Evolutionary conservation across 2,888 invertebrate species (phyloP).

Genomic region (Zaprionus obscuricornis): DNA sequence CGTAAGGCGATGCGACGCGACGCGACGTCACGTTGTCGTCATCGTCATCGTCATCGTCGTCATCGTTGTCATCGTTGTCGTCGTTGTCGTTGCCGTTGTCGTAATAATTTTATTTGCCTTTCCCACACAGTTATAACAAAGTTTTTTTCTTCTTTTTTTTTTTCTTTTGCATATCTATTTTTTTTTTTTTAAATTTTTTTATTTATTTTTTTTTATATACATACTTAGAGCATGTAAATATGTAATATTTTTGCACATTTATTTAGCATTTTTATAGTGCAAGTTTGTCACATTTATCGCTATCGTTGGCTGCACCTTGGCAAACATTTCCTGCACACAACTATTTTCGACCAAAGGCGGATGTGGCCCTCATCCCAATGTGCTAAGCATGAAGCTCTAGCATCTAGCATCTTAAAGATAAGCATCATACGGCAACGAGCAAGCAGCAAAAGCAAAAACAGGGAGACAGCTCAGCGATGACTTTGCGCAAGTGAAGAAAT

Average conservation of each 20-base stretch:
- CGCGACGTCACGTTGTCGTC: slow-evolving; percentile 3
- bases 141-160: no score
- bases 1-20: no score
- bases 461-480: slow-evolving; percentile 42
- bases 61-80: no score
- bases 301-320: slow-evolving; percentile 44
- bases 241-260: slow-evolving; percentile 49
- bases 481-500: slow-evolving; percentile 49
- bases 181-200: background rate
- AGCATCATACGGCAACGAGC: slow-evolving; percentile 55
- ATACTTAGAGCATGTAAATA: no score
- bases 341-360: slow-evolving; percentile 54
- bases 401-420: slow-evolving; percentile 44
- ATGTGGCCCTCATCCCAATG: slow-evolving; percentile 52
- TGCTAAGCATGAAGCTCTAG: no score
- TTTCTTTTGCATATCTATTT: slow-evolving; percentile 9
- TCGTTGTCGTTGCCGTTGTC: no score
- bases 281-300: slow-evolving; percentile 70
- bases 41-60: slow-evolving; percentile 20
- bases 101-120: slow-evolving; percentile 69
- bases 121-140: no score
- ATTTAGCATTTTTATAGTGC: slow-evolving; percentile 57
- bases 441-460: slow-evolving; percentile 9
- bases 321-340: slow-evolving; percentile 65
- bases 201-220: background rate